Conservation (phyloP, 2,888 invertebrate genomes). For the Leptopilina myrica region DNA sequence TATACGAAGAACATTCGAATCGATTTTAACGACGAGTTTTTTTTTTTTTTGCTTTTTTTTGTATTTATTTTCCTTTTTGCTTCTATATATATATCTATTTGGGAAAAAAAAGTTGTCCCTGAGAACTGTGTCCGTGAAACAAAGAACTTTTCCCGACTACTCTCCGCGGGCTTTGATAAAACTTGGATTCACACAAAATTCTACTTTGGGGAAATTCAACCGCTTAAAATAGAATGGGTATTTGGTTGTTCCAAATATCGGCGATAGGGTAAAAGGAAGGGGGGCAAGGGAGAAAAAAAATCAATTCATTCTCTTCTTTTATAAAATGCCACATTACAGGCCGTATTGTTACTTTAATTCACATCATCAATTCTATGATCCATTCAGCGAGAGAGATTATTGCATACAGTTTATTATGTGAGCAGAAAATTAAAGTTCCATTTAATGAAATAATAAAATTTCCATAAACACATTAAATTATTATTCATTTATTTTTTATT, state of each 20-base stretch:
- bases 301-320: not conserved
- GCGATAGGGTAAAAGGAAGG: too few relatives aligned
- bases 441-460: too few relatives aligned
- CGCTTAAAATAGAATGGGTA: conserved; percentile 13
- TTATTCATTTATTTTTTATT: too few relatives aligned
- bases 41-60: not conserved
- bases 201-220: conserved; percentile 5
- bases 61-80: too few relatives aligned
- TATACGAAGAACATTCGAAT: not conserved
- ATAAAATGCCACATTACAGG: not conserved
- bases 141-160: not conserved
- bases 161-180: conserved; percentile 20
- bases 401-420: too few relatives aligned
- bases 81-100: too few relatives aligned
- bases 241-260: conserved; percentile 9
- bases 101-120: not conserved
- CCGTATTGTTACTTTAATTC: too few relatives aligned
- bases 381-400: too few relatives aligned
- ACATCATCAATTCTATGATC: too few relatives aligned
- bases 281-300: not conserved
- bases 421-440: too few relatives aligned
- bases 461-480: too few relatives aligned
- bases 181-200: conserved; percentile 4
- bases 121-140: conserved; percentile 15
- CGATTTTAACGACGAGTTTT: conserved; percentile 12